Base-by-base conservation (phyloP, 2,113 vertebrate species). In the Caracal caracal region DNA sequence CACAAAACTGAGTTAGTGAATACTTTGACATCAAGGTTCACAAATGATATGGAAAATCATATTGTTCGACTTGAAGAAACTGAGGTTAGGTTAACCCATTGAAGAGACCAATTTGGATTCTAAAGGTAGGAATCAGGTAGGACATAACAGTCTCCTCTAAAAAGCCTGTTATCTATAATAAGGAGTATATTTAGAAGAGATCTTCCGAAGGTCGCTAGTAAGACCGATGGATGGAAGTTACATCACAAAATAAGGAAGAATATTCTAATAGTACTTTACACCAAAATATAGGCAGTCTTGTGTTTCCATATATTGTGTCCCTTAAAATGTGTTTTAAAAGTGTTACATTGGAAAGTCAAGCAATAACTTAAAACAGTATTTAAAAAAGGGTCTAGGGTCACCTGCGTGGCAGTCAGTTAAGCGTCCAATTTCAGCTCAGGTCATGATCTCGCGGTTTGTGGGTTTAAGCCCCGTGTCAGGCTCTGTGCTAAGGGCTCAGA, bases 271-370 rank as follows among this genome's bases (percentile, higher is more conserved):
- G 40, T 19, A 26, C 35, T 88, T 88, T 81, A 17, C 43, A 76
- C 8, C 26, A 24, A 80, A 19, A 70, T 37, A 37, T 2, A 88
- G 40, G 43, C 82, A 85, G 17, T 53, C 65, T 80, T 81, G 5
- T 81, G 61, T 28, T 56, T 76, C 59, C 61, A 37, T 81, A 22
- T 40, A 37, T 47, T 43, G 22, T 82, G n/a, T 83, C 37, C 43
- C 47, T 82, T 78, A 71, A 93, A 83, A 35, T 75, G 26, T 33
- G 19, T 84, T 33, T 94, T 95, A 26, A 65, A 84, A 91, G 47
- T 80, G 56, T 15, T 66, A 40, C 30, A 22, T 53, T 89, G 16
- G 35, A 88, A 92, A 76, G 47, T 86, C 53, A 92, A 87, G 35
- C 53, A 59, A 26, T 93, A 88, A 51, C 83, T 30, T n/a, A 33